phyloP scores from a whole-genome alignment of 1,140 invertebrate genomes.

The Zaprionus inermis region DNA sequence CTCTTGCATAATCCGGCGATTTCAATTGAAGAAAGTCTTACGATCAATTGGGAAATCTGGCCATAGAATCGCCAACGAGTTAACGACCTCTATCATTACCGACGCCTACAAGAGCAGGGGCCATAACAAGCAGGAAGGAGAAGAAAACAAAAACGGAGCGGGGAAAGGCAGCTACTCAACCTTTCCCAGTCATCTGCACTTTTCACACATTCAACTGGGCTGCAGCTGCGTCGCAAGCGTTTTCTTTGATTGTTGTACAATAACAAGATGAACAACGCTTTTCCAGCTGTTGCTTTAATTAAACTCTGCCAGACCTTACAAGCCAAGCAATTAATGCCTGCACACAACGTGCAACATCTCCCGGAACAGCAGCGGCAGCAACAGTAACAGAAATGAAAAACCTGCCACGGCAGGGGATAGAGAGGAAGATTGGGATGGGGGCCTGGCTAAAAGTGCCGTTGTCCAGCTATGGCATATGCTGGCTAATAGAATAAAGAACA shows the following conservation, averaged over 20 bases:
- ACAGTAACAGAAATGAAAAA: constrained; percentile 11
- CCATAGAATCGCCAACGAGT: neutral
- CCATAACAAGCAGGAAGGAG: neutral
- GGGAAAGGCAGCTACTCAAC: constrained; percentile 18
- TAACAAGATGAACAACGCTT: constrained; percentile 53
- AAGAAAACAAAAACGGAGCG: neutral
- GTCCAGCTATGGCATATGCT: constrained; percentile 30
- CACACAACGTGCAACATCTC: constrained; percentile 42
- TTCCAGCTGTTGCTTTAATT: constrained; percentile 74
- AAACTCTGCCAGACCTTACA: constrained; percentile 74
- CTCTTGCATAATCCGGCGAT: constrained; percentile 16
- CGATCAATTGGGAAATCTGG: neutral
- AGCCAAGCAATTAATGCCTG: constrained; percentile 74
- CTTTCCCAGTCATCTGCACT: constrained; percentile 68
- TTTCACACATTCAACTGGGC: constrained; percentile 73
- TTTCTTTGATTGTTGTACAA: constrained; percentile 67
- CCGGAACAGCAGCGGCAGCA: constrained; percentile 11
- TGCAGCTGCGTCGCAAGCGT: constrained; percentile 42
- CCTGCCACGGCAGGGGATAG: neutral
- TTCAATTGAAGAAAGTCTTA: neutral
- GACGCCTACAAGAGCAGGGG: constrained; percentile 9
- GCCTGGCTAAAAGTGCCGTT: constrained; percentile 62
- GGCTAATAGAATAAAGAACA: constrained; percentile 72
- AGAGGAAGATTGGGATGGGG: neutral
- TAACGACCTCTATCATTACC: constrained; percentile 2